Conservation (phyloP, 2,113 vertebrate genomes). For the Proterorhinus semilunaris region DNA sequence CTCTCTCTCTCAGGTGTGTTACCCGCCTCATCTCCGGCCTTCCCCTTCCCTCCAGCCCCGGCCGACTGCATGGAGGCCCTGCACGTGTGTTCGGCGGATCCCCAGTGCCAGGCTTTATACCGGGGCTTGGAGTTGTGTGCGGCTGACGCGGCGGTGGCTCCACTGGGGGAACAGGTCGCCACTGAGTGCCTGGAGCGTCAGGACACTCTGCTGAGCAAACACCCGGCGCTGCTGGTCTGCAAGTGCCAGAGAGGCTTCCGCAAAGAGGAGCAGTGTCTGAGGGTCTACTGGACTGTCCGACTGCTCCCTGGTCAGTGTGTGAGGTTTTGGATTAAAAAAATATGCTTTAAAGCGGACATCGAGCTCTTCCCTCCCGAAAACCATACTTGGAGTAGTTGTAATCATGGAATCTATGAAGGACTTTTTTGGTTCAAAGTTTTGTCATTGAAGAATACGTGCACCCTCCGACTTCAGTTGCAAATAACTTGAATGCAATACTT, state of each 20-base stretch:
- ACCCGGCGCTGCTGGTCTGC: constrained; percentile 80
- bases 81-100: constrained; percentile 74
- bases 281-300: constrained; percentile 87
- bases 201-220: constrained; percentile 74
- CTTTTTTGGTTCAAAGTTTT: too few relatives aligned
- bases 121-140: constrained; percentile 80
- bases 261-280: constrained; percentile 85
- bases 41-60: constrained; percentile 22
- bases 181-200: constrained; percentile 81
- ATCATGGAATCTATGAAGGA: too few relatives aligned
- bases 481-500: too few relatives aligned
- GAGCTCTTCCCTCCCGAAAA: too few relatives aligned
- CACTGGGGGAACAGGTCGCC: constrained; percentile 56
- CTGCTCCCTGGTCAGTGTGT: constrained; percentile 79
- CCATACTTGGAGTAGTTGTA: too few relatives aligned
- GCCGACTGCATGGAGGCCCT: constrained; percentile 81
- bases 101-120: constrained; percentile 80
- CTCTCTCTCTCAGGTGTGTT: constrained; percentile 42
- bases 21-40: constrained; percentile 12
- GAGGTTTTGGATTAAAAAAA: too few relatives aligned
- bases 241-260: constrained; percentile 86
- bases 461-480: too few relatives aligned
- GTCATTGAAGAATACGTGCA: too few relatives aligned
- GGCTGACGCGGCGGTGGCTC: constrained; percentile 56
- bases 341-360: too few relatives aligned